Evolutionary conservation across 2,797 vertebrate species (phyloP).

Genomic region (Danio albolineatus): DNA sequence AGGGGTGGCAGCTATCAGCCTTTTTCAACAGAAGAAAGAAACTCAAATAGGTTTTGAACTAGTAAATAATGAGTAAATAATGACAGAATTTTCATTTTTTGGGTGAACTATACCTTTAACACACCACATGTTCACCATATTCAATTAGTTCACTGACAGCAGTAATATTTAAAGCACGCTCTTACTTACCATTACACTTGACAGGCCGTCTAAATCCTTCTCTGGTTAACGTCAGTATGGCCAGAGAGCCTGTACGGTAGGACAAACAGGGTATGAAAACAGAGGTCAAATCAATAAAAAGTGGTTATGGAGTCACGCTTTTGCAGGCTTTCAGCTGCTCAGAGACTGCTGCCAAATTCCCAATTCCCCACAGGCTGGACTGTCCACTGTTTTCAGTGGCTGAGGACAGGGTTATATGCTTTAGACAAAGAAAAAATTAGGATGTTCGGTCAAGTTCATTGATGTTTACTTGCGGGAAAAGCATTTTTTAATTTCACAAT

Average conservation of each 20-base stretch:
- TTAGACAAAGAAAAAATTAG: background rate
- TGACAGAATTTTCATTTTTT: too few relatives aligned
- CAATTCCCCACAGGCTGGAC: background rate
- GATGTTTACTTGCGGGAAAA: background rate
- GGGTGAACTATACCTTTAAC: background rate
- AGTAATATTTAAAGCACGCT: constrained; percentile 11
- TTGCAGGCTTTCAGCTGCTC: constrained; percentile 26
- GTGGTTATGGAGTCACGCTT: background rate
- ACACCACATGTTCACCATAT: background rate
- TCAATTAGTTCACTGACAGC: background rate
- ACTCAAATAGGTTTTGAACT: too few relatives aligned
- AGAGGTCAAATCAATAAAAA: constrained; percentile 41
- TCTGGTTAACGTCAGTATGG: constrained; percentile 22
- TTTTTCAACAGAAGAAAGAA: too few relatives aligned
- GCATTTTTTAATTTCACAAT: background rate
- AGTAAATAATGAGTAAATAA: too few relatives aligned
- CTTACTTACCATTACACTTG: constrained; percentile 4
- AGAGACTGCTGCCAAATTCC: constrained; percentile 10
- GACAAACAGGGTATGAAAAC: background rate
- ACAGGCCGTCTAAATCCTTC: constrained; percentile 5
- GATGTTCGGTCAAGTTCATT: background rate
- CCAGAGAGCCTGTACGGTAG: background rate
- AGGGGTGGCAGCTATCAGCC: too few relatives aligned
- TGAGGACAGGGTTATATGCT: background rate
- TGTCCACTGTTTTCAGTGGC: background rate